Evolutionary conservation across 2,797 vertebrate species (phyloP).

Genomic region (Phaenicophaeus curvirostris): DNA sequence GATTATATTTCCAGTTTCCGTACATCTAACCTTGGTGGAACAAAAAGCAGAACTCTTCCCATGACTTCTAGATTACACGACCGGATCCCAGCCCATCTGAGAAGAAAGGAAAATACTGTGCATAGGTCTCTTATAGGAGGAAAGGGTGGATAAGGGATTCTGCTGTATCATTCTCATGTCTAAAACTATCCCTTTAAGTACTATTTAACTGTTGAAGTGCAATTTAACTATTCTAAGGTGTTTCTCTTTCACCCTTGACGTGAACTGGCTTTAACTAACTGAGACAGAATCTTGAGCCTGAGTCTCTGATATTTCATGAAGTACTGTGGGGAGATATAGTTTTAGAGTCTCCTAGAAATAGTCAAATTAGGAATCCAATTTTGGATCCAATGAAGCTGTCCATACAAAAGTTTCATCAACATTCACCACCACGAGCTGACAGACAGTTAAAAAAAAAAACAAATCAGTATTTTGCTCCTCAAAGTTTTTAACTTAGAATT

Average conservation of each 20-base stretch:
- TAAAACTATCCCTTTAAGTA: background rate
- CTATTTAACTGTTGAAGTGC: background rate
- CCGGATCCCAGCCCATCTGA: no score
- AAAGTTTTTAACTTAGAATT: background rate
- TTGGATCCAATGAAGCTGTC: background rate
- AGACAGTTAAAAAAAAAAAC: background rate
- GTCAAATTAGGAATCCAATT: background rate
- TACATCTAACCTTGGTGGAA: background rate
- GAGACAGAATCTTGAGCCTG: background rate
- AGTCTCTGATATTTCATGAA: background rate
- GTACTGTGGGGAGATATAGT: background rate
- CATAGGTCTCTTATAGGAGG: accelerated
- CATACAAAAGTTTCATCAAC: background rate
- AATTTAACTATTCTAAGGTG: background rate
- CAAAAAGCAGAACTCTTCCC: background rate
- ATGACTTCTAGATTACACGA: accelerated
- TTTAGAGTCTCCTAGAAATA: background rate
- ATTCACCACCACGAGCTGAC: background rate
- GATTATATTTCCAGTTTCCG: background rate
- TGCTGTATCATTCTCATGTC: background rate
- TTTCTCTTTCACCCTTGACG: background rate
- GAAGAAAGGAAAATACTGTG: background rate
- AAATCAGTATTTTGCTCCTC: background rate
- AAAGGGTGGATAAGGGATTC: background rate
- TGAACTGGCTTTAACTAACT: background rate